Evolutionary conservation across 2,888 invertebrate genomes (phyloP).

Genomic region (Notodonta ziczac): DNA sequence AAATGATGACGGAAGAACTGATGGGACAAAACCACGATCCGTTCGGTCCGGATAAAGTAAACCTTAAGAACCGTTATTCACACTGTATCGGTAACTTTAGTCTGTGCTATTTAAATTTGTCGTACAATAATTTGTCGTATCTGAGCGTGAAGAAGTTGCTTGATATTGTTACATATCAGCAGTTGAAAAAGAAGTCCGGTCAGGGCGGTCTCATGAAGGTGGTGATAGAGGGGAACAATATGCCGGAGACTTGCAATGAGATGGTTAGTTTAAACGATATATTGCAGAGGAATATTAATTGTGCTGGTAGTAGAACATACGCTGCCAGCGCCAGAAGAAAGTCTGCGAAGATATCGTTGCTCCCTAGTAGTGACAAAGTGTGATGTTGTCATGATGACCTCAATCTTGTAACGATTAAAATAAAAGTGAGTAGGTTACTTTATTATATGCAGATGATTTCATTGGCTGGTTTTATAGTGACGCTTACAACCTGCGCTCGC

Average conservation of each 20-base stretch:
- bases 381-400: not conserved
- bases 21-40: conserved; percentile 52
- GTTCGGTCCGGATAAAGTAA: conserved; percentile 34
- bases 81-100: conserved; percentile 55
- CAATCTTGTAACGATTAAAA: no score
- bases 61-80: conserved; percentile 28
- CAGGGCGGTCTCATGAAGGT: conserved; percentile 52
- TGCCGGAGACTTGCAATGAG: conserved; percentile 49
- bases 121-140: conserved; percentile 58
- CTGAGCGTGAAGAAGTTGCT: conserved; percentile 46
- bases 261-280: conserved; percentile 36
- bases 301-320: conserved; percentile 12
- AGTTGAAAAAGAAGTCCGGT: conserved; percentile 19
- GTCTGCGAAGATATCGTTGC: not conserved
- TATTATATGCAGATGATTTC: no score
- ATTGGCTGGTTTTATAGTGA: no score
- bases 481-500: no score
- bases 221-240: conserved; percentile 57
- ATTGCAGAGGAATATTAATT: conserved; percentile 28
- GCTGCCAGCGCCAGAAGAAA: conserved; percentile 19
- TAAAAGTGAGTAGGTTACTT: no score
- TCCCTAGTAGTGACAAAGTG: not conserved
- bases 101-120: conserved; percentile 60
- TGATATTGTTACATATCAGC: conserved; percentile 51
- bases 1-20: conserved; percentile 39